These are phyloP conservation scores for Atrichornis clamosus DNA, from an alignment of 2,113 vertebrate genomes.

Conservation along the genomic window DNA sequence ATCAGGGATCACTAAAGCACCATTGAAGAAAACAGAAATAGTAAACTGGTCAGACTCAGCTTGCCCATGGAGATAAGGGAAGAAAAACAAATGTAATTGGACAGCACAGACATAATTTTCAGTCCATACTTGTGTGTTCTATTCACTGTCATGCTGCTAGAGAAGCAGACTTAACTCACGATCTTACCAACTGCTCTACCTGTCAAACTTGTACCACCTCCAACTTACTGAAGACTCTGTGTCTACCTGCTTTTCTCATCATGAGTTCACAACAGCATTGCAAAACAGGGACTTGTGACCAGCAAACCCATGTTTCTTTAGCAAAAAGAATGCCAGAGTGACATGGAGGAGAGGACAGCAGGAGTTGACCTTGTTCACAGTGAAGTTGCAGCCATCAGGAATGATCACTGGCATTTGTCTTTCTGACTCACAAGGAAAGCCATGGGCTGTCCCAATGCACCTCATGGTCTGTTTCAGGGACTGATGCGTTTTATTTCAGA, in stretches of 20 bases:
- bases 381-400: neutral
- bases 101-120: neutral
- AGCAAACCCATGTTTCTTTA: conserved; percentile 4
- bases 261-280: neutral
- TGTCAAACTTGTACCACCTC: neutral
- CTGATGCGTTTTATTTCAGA: neutral
- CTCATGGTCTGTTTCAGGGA: neutral
- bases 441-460: neutral
- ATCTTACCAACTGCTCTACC: conserved; percentile 6
- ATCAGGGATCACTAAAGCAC: neutral
- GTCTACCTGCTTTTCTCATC: neutral
- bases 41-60: neutral
- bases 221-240: neutral
- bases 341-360: neutral
- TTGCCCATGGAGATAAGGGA: neutral
- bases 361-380: neutral
- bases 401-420: neutral
- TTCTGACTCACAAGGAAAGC: neutral
- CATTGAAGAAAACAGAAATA: neutral
- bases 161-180: neutral
- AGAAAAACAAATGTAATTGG: neutral
- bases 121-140: neutral
- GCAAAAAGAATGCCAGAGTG: neutral
- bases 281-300: neutral
- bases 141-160: neutral